Evolutionary conservation across 2,113 vertebrate genomes (phyloP).

Genomic region (Pedionomus torquatus): DNA sequence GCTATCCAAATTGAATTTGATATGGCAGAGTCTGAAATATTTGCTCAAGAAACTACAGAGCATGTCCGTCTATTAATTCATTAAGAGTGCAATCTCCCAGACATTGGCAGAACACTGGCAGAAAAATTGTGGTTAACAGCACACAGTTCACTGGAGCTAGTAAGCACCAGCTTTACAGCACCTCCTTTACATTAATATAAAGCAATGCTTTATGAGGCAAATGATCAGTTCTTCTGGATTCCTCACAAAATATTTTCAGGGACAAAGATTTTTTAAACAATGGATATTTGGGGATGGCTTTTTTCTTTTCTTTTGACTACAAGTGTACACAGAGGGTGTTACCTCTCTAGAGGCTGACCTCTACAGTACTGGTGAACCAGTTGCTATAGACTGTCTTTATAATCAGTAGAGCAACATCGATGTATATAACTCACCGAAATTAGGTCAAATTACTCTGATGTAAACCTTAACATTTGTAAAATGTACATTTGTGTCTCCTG

Average conservation of each 20-base stretch:
- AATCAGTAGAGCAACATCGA: background rate
- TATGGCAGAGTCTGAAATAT: slow-evolving; percentile 45
- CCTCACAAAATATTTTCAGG: background rate
- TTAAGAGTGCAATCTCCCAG: slow-evolving; percentile 23
- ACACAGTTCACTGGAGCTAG: background rate
- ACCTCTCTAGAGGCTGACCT: background rate
- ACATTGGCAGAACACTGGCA: background rate
- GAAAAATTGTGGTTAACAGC: slow-evolving; percentile 26
- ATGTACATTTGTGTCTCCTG: background rate
- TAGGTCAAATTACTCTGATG: background rate
- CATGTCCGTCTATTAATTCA: slow-evolving; percentile 28
- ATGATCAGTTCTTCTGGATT: background rate
- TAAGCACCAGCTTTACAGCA: background rate
- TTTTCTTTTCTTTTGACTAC: background rate
- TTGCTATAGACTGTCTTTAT: background rate
- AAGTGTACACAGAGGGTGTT: background rate
- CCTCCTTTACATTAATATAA: background rate
- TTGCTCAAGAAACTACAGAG: slow-evolving; percentile 31
- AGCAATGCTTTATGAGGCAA: background rate
- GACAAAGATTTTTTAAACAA: background rate
- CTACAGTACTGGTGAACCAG: background rate
- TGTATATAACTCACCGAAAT: background rate
- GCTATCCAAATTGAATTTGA: slow-evolving; percentile 46
- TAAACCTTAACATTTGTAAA: background rate
- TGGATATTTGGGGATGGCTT: background rate